Percentiles rank a stretch among this genome's conserved stretches.
phyloP scores from a whole-genome alignment of 2,888 invertebrate species.

The Eustalomyia histrio region DNA sequence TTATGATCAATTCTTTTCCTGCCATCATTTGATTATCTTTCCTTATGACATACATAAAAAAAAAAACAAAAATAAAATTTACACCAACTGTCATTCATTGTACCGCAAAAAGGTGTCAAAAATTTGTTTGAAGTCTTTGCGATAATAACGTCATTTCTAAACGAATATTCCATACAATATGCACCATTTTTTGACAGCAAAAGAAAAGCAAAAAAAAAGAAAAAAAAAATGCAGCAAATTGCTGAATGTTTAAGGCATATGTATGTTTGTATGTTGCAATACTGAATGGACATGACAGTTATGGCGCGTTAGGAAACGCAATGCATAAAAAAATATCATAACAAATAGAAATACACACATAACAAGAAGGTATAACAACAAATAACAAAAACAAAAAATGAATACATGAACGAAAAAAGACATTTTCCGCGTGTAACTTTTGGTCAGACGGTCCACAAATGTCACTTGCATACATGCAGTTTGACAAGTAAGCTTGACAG shows the following conservation, averaged over 20 bases:
- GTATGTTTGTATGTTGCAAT: constrained; percentile 69
- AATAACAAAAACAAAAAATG: constrained; percentile 30
- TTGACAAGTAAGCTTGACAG: constrained; percentile 68
- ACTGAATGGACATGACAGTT: constrained; percentile 75
- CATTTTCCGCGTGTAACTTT: constrained; percentile 62
- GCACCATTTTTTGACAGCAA: constrained; percentile 61
- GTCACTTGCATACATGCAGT: constrained; percentile 65
- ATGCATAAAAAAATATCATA: constrained; percentile 62
- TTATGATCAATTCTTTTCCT: not conserved
- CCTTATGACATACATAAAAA: too few species aligned
- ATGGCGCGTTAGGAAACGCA: constrained; percentile 69
- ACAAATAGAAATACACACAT: constrained; percentile 53
- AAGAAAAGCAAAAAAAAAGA: constrained; percentile 42
- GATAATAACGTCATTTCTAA: constrained; percentile 66
- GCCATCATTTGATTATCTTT: constrained; percentile 30
- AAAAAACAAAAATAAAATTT: constrained; percentile 24
- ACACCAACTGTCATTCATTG: constrained; percentile 59
- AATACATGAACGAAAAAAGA: constrained; percentile 38
- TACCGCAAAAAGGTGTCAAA: constrained; percentile 67
- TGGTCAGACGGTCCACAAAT: constrained; percentile 66
- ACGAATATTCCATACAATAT: constrained; percentile 51
- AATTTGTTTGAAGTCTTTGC: constrained; percentile 67
- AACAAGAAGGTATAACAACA: constrained; percentile 60
- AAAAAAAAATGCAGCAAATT: constrained; percentile 49
- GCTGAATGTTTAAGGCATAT: constrained; percentile 28